phyloP scores from a whole-genome alignment of 2,797 vertebrate genomes.

The Rachycentron canadum region DNA sequence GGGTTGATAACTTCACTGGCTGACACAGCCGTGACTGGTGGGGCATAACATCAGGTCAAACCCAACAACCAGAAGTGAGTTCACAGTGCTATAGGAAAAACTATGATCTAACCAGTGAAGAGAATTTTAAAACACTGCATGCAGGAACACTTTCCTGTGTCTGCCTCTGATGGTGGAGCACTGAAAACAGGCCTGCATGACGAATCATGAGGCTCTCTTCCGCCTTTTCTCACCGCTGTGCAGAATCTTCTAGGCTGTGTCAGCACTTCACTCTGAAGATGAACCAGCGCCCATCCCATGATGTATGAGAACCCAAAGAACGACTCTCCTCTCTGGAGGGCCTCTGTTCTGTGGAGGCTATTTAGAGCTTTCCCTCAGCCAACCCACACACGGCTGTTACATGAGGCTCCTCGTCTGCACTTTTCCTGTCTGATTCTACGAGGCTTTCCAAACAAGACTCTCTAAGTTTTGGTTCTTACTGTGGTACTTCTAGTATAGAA shows the following conservation, averaged over 20 bases:
- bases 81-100: background rate
- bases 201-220: conserved; percentile 33
- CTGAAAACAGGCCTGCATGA: conserved; percentile 24
- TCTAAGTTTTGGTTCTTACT: background rate
- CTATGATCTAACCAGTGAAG: background rate
- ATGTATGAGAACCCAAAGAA: conserved; percentile 59
- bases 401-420: conserved; percentile 8
- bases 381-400: background rate
- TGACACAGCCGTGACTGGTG: conserved; percentile 9
- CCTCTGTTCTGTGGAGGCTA: conserved; percentile 54
- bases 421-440: conserved; percentile 6
- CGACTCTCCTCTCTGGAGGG: conserved; percentile 42
- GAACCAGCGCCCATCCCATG: conserved; percentile 43
- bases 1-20: conserved; percentile 19
- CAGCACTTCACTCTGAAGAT: conserved; percentile 59
- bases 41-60: background rate
- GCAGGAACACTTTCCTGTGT: conserved; percentile 18
- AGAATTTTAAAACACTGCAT: conserved; percentile 13
- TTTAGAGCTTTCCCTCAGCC: conserved; percentile 48
- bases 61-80: background rate
- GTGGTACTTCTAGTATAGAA: background rate
- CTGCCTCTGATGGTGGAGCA: conserved; percentile 21
- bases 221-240: conserved; percentile 33
- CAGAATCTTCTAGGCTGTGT: conserved; percentile 51
- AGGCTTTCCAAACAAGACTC: conserved; percentile 1